phyloP scores from a whole-genome alignment of 2,888 invertebrate genomes.

The Pseudanteris insignis region DNA sequence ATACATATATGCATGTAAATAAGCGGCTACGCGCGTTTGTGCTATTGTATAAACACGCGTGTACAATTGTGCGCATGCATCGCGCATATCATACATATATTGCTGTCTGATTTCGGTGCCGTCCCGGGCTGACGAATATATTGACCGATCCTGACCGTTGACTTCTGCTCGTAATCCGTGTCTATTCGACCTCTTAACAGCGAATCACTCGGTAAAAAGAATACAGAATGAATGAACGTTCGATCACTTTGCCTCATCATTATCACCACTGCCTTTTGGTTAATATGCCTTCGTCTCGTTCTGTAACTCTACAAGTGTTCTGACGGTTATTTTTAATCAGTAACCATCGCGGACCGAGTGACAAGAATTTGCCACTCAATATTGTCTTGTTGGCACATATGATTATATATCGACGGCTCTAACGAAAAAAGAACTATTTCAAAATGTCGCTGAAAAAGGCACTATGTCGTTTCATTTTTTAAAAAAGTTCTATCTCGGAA shows the following conservation, averaged over 20 bases:
- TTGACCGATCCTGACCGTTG: conserved; percentile 34
- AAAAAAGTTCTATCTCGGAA: too few species aligned
- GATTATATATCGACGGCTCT: too few species aligned
- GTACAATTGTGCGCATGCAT: not conserved
- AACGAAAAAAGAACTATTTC: too few species aligned
- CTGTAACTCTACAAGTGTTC: conserved; percentile 1
- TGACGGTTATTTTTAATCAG: not conserved
- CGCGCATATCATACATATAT: conserved; percentile 22
- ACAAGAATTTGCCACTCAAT: too few species aligned
- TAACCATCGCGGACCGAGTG: too few species aligned
- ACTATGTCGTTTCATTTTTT: too few species aligned
- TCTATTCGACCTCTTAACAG: conserved; percentile 23
- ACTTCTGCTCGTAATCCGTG: conserved; percentile 17
- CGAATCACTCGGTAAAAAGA: conserved; percentile 23
- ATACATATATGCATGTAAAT: conserved; percentile 24
- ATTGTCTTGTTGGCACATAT: too few species aligned
- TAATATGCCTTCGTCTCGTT: conserved; percentile 8
- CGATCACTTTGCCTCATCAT: conserved; percentile 19
- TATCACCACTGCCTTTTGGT: conserved; percentile 11
- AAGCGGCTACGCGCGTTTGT: conserved; percentile 7
- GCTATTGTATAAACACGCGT: conserved; percentile 5
- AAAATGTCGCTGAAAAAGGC: too few species aligned
- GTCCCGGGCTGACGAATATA: conserved; percentile 31
- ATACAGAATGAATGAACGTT: conserved; percentile 12
- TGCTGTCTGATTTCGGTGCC: conserved; percentile 21